Evolutionary conservation across 2,888 invertebrate species (phyloP).

Genomic region (Teleiodes luculella): DNA sequence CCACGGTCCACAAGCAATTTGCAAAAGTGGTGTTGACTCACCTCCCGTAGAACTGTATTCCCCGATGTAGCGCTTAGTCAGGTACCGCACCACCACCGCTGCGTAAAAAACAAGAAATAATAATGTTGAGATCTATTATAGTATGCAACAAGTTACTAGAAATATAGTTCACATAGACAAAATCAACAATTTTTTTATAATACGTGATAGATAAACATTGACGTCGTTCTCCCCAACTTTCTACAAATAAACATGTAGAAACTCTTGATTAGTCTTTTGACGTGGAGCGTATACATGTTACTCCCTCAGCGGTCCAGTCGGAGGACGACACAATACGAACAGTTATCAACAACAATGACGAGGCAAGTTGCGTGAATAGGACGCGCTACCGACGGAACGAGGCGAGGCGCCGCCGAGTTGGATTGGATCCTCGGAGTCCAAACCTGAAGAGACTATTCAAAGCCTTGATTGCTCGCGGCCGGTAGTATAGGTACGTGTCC

Average conservation of each 20-base stretch:
- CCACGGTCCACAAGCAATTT: background rate
- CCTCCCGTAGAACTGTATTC: conserved; percentile 90
- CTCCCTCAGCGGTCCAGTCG: conserved; percentile 58
- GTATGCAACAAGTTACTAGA: conserved; percentile 39
- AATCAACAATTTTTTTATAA: no score
- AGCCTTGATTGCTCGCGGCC: conserved; percentile 56
- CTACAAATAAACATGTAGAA: conserved; percentile 42
- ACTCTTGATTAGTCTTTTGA: conserved; percentile 62
- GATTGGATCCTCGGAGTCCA: conserved; percentile 66
- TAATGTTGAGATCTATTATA: conserved; percentile 11
- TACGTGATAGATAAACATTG: conserved; percentile 24
- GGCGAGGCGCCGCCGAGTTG: no score
- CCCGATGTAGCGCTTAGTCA: conserved; percentile 88
- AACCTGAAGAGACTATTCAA: conserved; percentile 56
- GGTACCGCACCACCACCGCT: conserved; percentile 88
- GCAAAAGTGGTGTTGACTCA: conserved; percentile 58
- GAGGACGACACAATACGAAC: conserved; percentile 50
- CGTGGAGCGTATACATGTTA: conserved; percentile 30
- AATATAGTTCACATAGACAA: no score
- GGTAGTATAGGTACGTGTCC: background rate
- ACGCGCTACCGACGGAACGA: conserved; percentile 63
- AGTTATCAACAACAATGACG: conserved; percentile 71
- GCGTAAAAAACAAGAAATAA: conserved; percentile 73
- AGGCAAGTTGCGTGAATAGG: conserved; percentile 54
- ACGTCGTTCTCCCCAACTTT: conserved; percentile 66